Base-by-base conservation (phyloP, 2,113 vertebrate species). In the Bufo gargarizans region DNA sequence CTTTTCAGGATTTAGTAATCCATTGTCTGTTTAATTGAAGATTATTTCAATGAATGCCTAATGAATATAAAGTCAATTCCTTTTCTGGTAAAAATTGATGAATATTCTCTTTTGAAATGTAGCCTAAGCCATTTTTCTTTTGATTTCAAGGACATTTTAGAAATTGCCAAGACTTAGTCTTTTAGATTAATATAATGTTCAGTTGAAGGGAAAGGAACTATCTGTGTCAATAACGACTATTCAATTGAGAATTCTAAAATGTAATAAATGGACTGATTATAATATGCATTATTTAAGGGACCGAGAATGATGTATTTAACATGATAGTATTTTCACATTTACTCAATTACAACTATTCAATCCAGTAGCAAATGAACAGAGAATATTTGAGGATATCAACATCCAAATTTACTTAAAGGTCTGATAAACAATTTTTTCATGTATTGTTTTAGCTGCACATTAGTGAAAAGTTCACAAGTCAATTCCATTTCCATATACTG, bases 1-100 rank as follows among this genome's bases (percentile, higher is more conserved):
- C 85, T 79, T 49, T 65, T 80, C 19, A 56, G 77, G 77, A 79
- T 6, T 86, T 86, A 69, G 58, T 43, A 67, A 86, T 79, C 77
- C 77, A 86, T 79, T 53, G 49, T 86, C 47, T 79, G 43, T 79
- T 86, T 79, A 86, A 86, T 86, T 86, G 76, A 86, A 80, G 61
- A 67, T 67, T 79, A 79, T 69, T 80, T 81, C 22, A 87, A 87
- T 71, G 55, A 87, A 87, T 72, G 50, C 22, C 50, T 59, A 72
- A 87, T 69, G 61, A 72, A 71, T 87, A 72, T 78, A 72, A 78
- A 86, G 71, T 86, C 55, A 77, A 77, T 79, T 80, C n/a, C 63
- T 71, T 81, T 72, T 19, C 86, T 45, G 19, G 77, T 80, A 55
- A 81, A 72, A 22, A 45, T 53, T 72, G 33, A 81, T 87, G 59